phyloP scores from a whole-genome alignment of 2,113 vertebrate genomes.

The Heliornis fulica region DNA sequence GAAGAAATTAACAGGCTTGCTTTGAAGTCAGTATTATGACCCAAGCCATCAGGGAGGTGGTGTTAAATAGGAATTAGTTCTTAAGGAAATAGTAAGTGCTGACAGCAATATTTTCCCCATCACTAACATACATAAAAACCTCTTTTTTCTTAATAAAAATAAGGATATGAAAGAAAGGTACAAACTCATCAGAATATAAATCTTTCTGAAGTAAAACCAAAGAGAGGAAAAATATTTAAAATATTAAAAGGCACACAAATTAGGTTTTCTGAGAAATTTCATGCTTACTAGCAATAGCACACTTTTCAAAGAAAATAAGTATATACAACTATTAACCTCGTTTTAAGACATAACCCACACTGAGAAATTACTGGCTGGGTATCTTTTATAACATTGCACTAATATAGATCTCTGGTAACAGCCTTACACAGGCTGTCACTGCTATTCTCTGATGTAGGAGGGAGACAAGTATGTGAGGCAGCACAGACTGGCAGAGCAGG shows the following conservation, averaged over 20 bases:
- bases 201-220: background rate
- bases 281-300: background rate
- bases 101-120: background rate
- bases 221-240: background rate
- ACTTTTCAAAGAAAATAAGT: background rate
- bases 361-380: conserved; percentile 35
- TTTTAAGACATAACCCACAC: conserved; percentile 16
- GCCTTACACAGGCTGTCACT: conserved; percentile 46
- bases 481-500: conserved; percentile 53
- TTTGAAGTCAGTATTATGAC: background rate
- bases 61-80: background rate
- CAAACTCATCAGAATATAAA: background rate
- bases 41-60: background rate
- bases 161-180: background rate
- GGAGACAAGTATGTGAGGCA: conserved; percentile 55
- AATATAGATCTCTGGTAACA: conserved; percentile 43
- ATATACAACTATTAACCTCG: background rate
- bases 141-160: background rate
- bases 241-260: background rate
- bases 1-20: background rate
- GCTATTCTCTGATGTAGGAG: conserved; percentile 47
- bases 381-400: conserved; percentile 11
- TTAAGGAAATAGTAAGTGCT: background rate
- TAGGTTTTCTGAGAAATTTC: background rate
- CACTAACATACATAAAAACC: background rate